Conservation (phyloP, 1,140 invertebrate species). For the Carposina sasakii region DNA sequence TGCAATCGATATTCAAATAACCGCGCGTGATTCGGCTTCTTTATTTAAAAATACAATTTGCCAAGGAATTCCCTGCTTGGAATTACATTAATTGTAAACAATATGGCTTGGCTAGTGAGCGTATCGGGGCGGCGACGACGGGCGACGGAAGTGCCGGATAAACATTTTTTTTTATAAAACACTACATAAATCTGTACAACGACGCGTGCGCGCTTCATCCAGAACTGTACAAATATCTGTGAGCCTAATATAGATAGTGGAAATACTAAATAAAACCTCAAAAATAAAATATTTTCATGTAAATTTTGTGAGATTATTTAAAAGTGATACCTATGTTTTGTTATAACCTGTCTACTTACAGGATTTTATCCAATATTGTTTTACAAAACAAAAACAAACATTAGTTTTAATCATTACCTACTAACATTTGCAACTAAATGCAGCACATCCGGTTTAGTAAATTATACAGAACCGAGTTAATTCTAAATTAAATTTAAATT, state of each 20-base stretch:
- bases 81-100: slow-evolving; percentile 71
- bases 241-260: too few relatives aligned
- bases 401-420: slow-evolving; percentile 31
- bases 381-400: too few relatives aligned
- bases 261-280: too few relatives aligned
- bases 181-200: slow-evolving; percentile 49
- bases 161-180: slow-evolving; percentile 69
- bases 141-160: slow-evolving; percentile 66
- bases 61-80: slow-evolving; percentile 66
- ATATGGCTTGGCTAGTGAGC: slow-evolving; percentile 62
- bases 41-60: slow-evolving; percentile 70
- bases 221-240: too few relatives aligned
- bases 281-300: slow-evolving; percentile 23
- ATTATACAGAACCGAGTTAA: slow-evolving; percentile 55
- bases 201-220: slow-evolving; percentile 42
- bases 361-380: too few relatives aligned
- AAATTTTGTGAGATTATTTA: too few relatives aligned
- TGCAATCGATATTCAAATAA: slow-evolving; percentile 54
- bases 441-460: slow-evolving; percentile 47
- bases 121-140: slow-evolving; percentile 58
- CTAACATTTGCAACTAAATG: slow-evolving; percentile 64
- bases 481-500: slow-evolving; percentile 59
- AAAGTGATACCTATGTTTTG: too few relatives aligned
- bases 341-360: too few relatives aligned
- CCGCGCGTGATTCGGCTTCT: slow-evolving; percentile 45